Base-by-base conservation (phyloP, 2,797 vertebrate genomes). In the Uromys caudimaculatus region DNA sequence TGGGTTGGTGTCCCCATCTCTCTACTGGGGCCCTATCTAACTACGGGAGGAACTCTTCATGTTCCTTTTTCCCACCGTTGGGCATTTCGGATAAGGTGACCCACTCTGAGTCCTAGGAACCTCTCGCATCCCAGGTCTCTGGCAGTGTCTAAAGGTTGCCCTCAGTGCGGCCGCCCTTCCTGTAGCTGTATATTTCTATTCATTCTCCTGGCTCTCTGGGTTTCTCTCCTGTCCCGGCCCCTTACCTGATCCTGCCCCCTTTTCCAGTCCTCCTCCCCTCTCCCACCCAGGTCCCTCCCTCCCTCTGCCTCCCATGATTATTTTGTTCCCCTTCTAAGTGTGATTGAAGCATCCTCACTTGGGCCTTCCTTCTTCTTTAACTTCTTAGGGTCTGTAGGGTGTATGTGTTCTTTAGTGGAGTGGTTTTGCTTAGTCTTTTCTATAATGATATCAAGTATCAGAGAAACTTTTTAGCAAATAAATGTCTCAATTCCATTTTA, bases 151-250 rank as follows among this genome's bases (percentile, higher is more conserved):
- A 71, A 35, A 71, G 7, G 17, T 16, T 71, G 14, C 67, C 35
- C 35, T 16, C 35, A 69, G 67, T 0, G 1, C 14, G 3, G 29
- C 16, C 35, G 6, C 35, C 8, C 1, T 35, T 35, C 17, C 1
- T 17, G 16, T 17, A 38, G 67, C 35, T 60, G 58, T 6, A 60
- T 60, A 60, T 60, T n/a, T 71, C 14, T 35, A 71, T 19, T 71
- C 17, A 71, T 71, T 38, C 35, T 71, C 35, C 17, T 21, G 35
- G 35, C 16, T 35, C 67, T 21, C 35, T 64, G 67, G 1, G 7
- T 7, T 38, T 71, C 67, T 71, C 67, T 71, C 35, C 35, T 38
- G 35, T n/a, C 16, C n/a, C 32, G 13, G 1, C 2, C 35, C 0
- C 27, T 27, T 19, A 69, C 6, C 67, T 69, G 35, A 69, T n/a